phyloP scores from a whole-genome alignment of 2,797 vertebrate genomes.

The Pampus argenteus region DNA sequence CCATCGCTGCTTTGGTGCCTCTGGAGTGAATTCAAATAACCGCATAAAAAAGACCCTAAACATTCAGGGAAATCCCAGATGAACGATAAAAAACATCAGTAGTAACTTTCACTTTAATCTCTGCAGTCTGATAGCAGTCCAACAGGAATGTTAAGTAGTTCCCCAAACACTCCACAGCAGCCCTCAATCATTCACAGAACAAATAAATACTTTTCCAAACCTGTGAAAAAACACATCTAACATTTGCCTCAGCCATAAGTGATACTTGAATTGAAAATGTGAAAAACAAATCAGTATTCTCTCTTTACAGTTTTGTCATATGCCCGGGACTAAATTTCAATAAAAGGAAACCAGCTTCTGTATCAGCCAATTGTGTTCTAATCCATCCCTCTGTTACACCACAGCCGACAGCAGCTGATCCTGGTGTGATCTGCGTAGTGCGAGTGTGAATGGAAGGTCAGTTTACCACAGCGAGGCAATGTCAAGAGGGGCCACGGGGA shows the following conservation, averaged over 20 bases:
- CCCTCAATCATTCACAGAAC: slow-evolving; percentile 10
- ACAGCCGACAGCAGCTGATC: slow-evolving; percentile 50
- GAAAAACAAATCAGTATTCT: not conserved
- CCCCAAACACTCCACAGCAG: slow-evolving; percentile 18
- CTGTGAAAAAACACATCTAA: slow-evolving; percentile 9
- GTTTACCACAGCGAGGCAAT: slow-evolving; percentile 31
- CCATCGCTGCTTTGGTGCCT: not conserved
- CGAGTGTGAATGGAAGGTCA: slow-evolving; percentile 55
- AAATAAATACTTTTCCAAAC: slow-evolving; percentile 24
- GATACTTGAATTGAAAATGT: not conserved
- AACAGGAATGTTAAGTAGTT: slow-evolving; percentile 48
- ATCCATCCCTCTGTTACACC: slow-evolving; percentile 43
- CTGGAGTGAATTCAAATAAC: slow-evolving; percentile 22
- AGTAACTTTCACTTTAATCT: slow-evolving; percentile 64
- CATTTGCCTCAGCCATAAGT: slow-evolving; percentile 2
- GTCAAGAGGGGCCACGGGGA: slow-evolving; percentile 40
- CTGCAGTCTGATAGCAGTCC: slow-evolving; percentile 18
- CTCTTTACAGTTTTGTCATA: slow-evolving; percentile 5
- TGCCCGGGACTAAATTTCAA: slow-evolving; percentile 15
- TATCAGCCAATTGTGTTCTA: slow-evolving; percentile 36
- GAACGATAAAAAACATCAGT: slow-evolving; percentile 26
- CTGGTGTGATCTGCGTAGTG: slow-evolving; percentile 7
- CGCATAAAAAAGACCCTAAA: slow-evolving; percentile 2
- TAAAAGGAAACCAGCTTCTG: slow-evolving; percentile 33
- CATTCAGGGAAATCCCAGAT: slow-evolving; percentile 60